These are phyloP conservation scores for Amitus sp. DNA, from an alignment of 2,888 invertebrate genomes.

Conservation along the genomic window DNA sequence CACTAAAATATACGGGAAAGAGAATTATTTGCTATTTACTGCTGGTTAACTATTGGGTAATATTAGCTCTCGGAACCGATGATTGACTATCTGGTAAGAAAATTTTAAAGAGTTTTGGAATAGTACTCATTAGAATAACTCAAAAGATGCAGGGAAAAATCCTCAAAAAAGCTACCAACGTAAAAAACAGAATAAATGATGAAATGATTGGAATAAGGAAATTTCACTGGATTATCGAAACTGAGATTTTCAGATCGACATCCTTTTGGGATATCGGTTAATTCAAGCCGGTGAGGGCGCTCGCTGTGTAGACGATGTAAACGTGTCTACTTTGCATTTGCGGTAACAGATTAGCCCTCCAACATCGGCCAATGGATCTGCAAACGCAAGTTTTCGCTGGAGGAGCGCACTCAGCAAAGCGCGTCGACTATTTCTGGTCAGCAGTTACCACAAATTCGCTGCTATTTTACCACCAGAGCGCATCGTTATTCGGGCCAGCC, in stretches of 20 bases:
- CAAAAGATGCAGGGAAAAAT: too few relatives aligned
- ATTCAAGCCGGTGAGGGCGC: too few relatives aligned
- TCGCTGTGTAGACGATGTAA: conserved; percentile 11
- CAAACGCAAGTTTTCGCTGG: conserved; percentile 52
- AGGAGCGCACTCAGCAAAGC: conserved; percentile 45
- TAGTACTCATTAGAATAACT: too few relatives aligned
- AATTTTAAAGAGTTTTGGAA: too few relatives aligned
- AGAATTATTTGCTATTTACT: too few relatives aligned
- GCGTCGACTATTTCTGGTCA: conserved; percentile 48
- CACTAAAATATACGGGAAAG: too few relatives aligned
- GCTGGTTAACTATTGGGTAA: too few relatives aligned
- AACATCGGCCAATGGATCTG: conserved; percentile 26
- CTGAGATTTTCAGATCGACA: not conserved
- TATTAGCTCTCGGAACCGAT: too few relatives aligned
- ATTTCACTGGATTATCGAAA: conserved; percentile 7
- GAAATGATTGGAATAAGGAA: too few relatives aligned
- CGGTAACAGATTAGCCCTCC: conserved; percentile 14
- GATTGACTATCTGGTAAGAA: too few relatives aligned
- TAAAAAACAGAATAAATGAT: too few relatives aligned
- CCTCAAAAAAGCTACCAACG: too few relatives aligned
- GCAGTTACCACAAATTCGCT: conserved; percentile 58
- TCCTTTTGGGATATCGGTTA: conserved; percentile 3
- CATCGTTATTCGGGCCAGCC: conserved; percentile 40
- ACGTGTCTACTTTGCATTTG: conserved; percentile 13
- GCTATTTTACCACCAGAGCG: conserved; percentile 41